Evolutionary conservation across 2,113 vertebrate species (phyloP), one percentile per base, ranked within the genome.

Genomic region (Perccottus glenii): DNA sequence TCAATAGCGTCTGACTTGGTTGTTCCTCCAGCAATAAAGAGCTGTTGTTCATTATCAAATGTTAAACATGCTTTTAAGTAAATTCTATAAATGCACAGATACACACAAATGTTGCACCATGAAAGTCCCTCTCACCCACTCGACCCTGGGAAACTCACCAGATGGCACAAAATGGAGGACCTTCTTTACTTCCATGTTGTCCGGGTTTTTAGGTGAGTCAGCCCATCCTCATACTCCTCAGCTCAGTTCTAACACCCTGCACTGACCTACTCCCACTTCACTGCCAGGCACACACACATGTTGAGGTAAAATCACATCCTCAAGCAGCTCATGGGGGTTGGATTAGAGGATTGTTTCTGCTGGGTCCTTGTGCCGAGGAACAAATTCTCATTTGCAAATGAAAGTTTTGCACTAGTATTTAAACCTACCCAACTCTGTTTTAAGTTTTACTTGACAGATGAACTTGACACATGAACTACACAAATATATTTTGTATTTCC

Each of bases 121-220:
- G 16, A 84, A 61, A 58, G 52, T 69, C 51, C 61, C 64, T 61
- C 61, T 71, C 55, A 81, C 27, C 67, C 45, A 8, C 50, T 65
- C 14, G 40, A 60, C 50, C 78, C 71, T 55, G 63, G 62, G 27
- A 82, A 75, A 93, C 91, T 91, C 74, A 92, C 90, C 92, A 75
- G 76, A 77, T 73, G 87, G 81, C 69, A 90, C 75, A 77, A 91
- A 91, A 59, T 88, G 84, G 56, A 91, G 85, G 75, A 87, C 77
- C 64, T 85, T 83, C 81, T 76, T 83, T 52, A 43, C 66, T 73
- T 90, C 90, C 88, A 92, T 93, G 69, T 60, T 88, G 60, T 82
- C 42, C 78, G 64, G 44, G 11, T 49, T 36, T 56, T 64, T 45
- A 72, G 78, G 75, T 69, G 65, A 69, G 71, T 93, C 85, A 91